Evolutionary conservation across 2,113 vertebrate species (phyloP).

Genomic region (Mixornis gularis): DNA sequence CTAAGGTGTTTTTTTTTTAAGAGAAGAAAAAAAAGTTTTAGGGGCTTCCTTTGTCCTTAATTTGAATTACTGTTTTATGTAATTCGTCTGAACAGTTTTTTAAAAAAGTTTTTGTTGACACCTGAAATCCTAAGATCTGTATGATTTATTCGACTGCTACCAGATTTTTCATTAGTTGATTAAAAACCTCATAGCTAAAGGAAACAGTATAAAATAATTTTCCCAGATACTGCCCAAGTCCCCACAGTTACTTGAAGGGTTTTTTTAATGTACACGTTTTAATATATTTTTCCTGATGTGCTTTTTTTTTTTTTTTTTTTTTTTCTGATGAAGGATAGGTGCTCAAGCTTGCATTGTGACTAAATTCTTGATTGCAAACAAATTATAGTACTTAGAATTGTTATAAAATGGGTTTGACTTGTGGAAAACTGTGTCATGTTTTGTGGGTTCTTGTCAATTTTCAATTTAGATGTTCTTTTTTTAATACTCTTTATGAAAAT

Average conservation of each 20-base stretch:
- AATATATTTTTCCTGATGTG: background rate
- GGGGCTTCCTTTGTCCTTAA: background rate
- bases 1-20: too few species aligned
- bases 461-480: background rate
- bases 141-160: background rate
- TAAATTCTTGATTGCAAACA: background rate
- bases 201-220: background rate
- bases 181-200: background rate
- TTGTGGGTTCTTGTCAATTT: background rate
- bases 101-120: background rate
- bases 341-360: background rate
- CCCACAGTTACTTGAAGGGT: background rate
- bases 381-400: background rate
- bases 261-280: background rate
- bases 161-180: background rate
- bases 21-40: background rate
- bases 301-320: background rate
- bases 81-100: background rate
- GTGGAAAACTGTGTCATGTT: background rate
- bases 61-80: background rate
- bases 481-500: background rate
- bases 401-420: background rate
- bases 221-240: background rate
- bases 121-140: fast-evolving
- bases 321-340: background rate